These are phyloP conservation scores for Otus sunia DNA, from an alignment of 2,113 vertebrate genomes.

Conservation along the genomic window DNA sequence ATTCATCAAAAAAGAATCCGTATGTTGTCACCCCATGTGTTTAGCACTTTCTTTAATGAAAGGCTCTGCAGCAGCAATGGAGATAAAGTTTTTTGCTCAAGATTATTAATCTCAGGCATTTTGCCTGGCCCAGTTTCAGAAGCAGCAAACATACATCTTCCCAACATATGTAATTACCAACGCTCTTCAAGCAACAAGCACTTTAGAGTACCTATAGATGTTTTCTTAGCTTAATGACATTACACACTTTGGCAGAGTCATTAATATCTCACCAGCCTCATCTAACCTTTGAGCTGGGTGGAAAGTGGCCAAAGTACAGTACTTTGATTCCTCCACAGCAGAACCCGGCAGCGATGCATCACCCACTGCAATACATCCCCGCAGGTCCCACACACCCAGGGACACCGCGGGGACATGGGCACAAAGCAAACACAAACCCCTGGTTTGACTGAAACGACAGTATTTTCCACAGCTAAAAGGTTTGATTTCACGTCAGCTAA, in stretches of 20 bases:
- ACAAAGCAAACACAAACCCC: neutral
- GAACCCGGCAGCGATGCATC: neutral
- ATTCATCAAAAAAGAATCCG: neutral
- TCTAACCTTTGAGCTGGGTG: slow-evolving; percentile 63
- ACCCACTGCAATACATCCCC: neutral
- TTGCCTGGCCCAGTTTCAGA: neutral
- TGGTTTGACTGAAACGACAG: neutral
- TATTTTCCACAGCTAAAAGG: neutral
- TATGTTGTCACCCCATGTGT: accelerated
- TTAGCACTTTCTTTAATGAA: neutral
- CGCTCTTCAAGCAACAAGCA: neutral
- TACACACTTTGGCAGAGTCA: neutral
- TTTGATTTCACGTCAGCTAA: neutral
- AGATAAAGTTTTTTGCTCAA: neutral
- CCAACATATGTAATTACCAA: neutral
- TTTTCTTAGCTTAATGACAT: neutral
- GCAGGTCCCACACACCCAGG: neutral
- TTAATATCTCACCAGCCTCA: neutral
- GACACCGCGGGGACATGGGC: accelerated
- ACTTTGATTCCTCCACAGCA: neutral
- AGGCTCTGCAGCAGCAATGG: neutral
- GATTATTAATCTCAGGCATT: neutral
- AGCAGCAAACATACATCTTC: neutral
- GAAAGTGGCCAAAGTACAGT: slow-evolving; percentile 37
- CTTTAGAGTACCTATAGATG: neutral